phyloP scores from a whole-genome alignment of 2,888 invertebrate species.

The Deilephila elpenor region DNA sequence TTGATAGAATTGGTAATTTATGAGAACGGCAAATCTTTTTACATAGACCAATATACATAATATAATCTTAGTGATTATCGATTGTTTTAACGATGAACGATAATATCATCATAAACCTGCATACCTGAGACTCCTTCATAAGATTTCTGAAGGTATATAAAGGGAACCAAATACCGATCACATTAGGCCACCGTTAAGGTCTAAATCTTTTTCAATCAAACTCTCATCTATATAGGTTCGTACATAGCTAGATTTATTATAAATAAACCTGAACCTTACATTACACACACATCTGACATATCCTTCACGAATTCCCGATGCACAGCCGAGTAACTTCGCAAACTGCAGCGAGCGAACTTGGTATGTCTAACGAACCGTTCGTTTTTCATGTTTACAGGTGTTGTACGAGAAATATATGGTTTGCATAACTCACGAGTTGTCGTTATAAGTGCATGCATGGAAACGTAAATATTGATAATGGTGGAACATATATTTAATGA shows the following conservation, averaged over 20 bases:
- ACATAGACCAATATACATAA: too few species aligned
- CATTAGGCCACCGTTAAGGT: too few species aligned
- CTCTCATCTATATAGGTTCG: too few species aligned
- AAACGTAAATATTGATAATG: not conserved
- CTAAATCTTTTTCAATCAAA: too few species aligned
- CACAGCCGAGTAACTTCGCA: conserved; percentile 27
- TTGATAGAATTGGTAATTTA: not conserved
- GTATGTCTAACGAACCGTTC: conserved; percentile 38
- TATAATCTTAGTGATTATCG: too few species aligned
- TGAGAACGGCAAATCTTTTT: not conserved
- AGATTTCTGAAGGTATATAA: too few species aligned
- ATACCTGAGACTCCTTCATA: too few species aligned
- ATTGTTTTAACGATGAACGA: too few species aligned
- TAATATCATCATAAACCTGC: too few species aligned
- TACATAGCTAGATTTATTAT: too few species aligned
- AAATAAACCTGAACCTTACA: not conserved
- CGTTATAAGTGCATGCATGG: conserved; percentile 5
- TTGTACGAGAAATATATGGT: conserved; percentile 20
- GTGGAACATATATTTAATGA: too few species aligned
- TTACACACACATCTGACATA: not conserved
- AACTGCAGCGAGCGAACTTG: conserved; percentile 37
- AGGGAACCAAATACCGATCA: too few species aligned
- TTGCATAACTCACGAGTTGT: not conserved
- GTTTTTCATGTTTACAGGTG: conserved; percentile 34
- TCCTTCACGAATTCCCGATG: not conserved